phyloP scores from a whole-genome alignment of 2,888 invertebrate genomes.

The Epinotia brunnichana region DNA sequence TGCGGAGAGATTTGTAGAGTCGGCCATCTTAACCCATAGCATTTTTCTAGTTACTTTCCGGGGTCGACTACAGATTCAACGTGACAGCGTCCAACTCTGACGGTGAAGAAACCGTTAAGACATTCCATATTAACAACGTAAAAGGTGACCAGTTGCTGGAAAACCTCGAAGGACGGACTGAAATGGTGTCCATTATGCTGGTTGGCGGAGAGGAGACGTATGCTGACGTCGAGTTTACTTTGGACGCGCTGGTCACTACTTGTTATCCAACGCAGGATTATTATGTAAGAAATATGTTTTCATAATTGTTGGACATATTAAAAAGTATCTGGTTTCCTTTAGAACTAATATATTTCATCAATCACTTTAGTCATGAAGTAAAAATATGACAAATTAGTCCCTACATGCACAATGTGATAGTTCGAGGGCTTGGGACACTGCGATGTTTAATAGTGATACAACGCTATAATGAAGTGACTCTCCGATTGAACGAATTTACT shows the following conservation, averaged over 20 bases:
- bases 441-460: too few species aligned
- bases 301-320: background rate
- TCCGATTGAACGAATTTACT: too few species aligned
- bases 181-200: conserved; percentile 63
- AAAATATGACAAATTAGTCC: too few species aligned
- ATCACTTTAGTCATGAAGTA: too few species aligned
- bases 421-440: too few species aligned
- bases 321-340: background rate
- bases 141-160: conserved; percentile 58
- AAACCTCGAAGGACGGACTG: conserved; percentile 57
- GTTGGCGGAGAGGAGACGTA: conserved; percentile 60
- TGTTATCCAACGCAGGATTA: conserved; percentile 67
- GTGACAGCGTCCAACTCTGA: conserved; percentile 53
- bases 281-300: conserved; percentile 56
- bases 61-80: conserved; percentile 65
- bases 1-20: too few species aligned
- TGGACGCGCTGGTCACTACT: conserved; percentile 66
- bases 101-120: conserved; percentile 48
- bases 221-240: conserved; percentile 56
- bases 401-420: too few species aligned
- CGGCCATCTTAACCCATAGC: background rate
- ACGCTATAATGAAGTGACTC: too few species aligned
- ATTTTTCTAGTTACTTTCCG: conserved; percentile 59
- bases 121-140: conserved; percentile 63
- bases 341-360: too few species aligned